Conservation (phyloP, 1,140 invertebrate genomes). For the Penaeus japonicus region DNA sequence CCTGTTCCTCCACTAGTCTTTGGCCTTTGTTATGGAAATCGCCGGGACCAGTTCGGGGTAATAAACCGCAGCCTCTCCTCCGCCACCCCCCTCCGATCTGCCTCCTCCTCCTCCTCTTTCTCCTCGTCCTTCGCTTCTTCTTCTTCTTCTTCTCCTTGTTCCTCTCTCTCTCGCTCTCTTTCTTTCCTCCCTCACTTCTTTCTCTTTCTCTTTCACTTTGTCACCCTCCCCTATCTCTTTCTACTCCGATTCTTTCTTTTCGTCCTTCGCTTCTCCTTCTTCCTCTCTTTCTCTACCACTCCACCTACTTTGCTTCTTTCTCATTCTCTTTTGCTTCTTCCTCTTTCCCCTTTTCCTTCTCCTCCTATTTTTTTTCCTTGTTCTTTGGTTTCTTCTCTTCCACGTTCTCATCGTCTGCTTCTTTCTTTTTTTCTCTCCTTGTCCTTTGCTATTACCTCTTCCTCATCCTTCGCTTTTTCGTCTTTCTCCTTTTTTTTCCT, state of each 20-base stretch:
- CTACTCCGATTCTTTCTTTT: not conserved
- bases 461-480: too few species aligned
- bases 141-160: not conserved
- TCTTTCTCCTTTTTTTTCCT: too few species aligned
- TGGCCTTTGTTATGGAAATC: constrained; percentile 47
- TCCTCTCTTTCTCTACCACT: not conserved
- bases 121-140: not conserved
- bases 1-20: constrained; percentile 24
- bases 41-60: constrained; percentile 10
- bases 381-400: not conserved
- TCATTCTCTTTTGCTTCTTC: not conserved
- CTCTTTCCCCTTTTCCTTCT: not conserved
- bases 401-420: not conserved
- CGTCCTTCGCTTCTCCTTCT: not conserved
- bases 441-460: too few species aligned
- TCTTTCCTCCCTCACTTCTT: not conserved
- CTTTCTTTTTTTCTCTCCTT: not conserved
- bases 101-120: not conserved
- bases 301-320: not conserved
- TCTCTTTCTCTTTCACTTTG: not conserved
- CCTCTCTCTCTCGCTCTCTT: not conserved
- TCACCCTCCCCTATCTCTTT: not conserved
- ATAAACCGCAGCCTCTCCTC: constrained; percentile 7
- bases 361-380: not conserved
- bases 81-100: not conserved